Evolutionary conservation across 2,797 vertebrate species (phyloP).

Genomic region (Alectoris magna): DNA sequence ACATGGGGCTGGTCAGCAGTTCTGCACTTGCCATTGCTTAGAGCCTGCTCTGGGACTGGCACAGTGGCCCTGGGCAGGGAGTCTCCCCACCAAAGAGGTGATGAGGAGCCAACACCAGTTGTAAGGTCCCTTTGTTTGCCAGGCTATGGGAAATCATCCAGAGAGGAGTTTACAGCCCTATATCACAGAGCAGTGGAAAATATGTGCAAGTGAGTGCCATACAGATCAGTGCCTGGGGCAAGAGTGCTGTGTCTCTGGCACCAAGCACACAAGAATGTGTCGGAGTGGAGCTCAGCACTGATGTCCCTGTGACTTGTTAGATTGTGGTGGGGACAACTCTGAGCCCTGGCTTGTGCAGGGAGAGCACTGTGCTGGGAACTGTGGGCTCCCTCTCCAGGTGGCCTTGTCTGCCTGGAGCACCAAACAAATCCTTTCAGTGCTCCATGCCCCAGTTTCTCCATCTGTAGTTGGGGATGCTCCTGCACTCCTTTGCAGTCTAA

Average conservation of each 20-base stretch:
- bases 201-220: neutral
- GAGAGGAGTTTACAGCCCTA: neutral
- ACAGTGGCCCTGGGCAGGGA: neutral
- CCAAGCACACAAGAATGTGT: neutral
- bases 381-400: neutral
- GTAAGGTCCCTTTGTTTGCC: neutral
- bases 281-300: neutral
- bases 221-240: neutral
- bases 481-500: neutral
- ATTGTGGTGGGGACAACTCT: neutral
- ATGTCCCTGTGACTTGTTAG: accelerated
- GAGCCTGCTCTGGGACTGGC: neutral
- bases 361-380: neutral
- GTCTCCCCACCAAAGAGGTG: neutral
- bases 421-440: neutral
- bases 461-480: neutral
- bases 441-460: neutral
- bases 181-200: neutral
- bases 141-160: neutral
- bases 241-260: neutral
- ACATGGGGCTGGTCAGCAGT: neutral
- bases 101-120: neutral
- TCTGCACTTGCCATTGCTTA: neutral
- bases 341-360: neutral
- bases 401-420: neutral